Evolutionary conservation across 2,797 vertebrate genomes (phyloP), one percentile per base, ranked within the genome.

Genomic region (Sebastolobus alascanus): DNA sequence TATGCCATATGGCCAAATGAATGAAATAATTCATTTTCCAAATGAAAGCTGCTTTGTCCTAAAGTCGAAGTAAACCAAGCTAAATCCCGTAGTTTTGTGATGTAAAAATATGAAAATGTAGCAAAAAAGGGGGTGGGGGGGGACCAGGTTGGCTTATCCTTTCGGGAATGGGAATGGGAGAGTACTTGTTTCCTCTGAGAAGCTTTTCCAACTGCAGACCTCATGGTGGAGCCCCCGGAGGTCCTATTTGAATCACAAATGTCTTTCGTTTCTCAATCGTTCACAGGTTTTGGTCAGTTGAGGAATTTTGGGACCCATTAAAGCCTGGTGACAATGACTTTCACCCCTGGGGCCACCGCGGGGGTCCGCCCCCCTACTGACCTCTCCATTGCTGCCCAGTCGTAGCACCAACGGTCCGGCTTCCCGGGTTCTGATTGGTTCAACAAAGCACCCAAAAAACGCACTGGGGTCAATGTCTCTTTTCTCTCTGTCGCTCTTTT

Each of bases 221-320:
- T 91, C 80, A 79, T 84, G 85, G 77, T 77, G 65, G 79, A 90
- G 87, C 77, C 87, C 79, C 80, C 87, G 85, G 64, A 89, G 83
- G 52, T 86, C 88, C 80, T 27, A 94, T 94, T 94, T 94, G 92
- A 94, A 94, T 93, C 89, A 93, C 94, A 94, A 94, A 93, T 89
- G 88, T 90, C 87, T 89, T 84, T 91, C 68, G 70, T 82, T 92
- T 90, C 88, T 83, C 83, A 89, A 81, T 93, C 86, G 73, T 86
- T 94, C 91, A 86, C 89, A 93, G 89, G 90, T 94, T 93, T 93
- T 77, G 92, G 92, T 94, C 92, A 92, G 87, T 90, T 80, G 73
- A 88, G 88, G 87, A 94, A 90, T 93, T 92, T 84, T 87, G 82
- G 81, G 82, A 92, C 65, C 89, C 86, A 87, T 92, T 92, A 90